Percentiles rank a stretch among this genome's conserved stretches.
Conservation (phyloP, 2,797 vertebrate species). For the Danio tinwini region DNA sequence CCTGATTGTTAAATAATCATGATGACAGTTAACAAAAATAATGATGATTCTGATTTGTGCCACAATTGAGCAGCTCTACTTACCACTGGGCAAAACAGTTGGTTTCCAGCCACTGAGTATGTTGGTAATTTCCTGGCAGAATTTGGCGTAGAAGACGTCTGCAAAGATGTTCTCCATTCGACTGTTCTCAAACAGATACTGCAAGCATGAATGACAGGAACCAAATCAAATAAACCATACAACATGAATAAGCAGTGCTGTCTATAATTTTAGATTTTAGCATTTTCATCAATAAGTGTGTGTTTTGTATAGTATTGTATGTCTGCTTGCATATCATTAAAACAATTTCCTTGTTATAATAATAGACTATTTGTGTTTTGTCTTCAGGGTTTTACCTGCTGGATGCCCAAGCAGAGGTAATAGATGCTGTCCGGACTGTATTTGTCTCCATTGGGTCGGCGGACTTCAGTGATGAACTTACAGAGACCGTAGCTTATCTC, state of each 20-base stretch:
- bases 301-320: too few species aligned
- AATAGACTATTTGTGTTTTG: conserved; percentile 4
- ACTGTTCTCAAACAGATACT: conserved; percentile 97
- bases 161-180: conserved; percentile 99
- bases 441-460: conserved; percentile 88
- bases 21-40: too few species aligned
- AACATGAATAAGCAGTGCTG: neutral
- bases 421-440: conserved; percentile 93
- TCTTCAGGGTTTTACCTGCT: conserved; percentile 80
- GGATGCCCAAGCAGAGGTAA: conserved; percentile 99
- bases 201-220: conserved; percentile 3
- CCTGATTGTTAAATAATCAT: too few species aligned
- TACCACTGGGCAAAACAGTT: conserved; percentile 89
- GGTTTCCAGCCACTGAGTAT: conserved; percentile 91
- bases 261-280: too few species aligned
- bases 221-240: neutral
- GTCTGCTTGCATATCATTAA: too few species aligned
- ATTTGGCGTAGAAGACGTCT: conserved; percentile 92
- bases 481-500: conserved; percentile 95
- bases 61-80: conserved; percentile 68
- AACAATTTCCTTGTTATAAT: too few species aligned
- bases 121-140: conserved; percentile 91
- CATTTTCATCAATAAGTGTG: too few species aligned
- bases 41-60: too few species aligned
- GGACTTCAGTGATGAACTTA: conserved; percentile 91